Conservation (phyloP, 2,113 vertebrate genomes). For the Amazona guildingii region DNA sequence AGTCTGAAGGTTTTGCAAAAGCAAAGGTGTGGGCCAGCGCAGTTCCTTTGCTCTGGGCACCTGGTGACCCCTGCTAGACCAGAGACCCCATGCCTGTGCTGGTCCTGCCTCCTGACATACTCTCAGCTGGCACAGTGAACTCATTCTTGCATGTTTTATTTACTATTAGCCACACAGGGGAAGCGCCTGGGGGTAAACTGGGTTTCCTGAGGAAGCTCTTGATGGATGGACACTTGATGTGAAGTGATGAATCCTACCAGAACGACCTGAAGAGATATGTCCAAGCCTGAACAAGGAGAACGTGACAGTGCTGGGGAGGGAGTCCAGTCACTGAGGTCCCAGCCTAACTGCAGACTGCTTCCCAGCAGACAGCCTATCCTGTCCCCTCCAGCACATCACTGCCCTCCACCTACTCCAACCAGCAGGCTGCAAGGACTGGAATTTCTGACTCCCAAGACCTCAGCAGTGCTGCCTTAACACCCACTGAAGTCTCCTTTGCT, state of each 20-base stretch:
- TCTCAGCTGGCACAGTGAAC: neutral
- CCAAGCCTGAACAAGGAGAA: neutral
- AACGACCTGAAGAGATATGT: neutral
- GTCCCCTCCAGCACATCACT: neutral
- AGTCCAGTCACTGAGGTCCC: neutral
- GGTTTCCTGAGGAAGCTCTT: neutral
- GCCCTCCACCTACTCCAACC: rapidly evolving
- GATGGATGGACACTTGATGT: neutral
- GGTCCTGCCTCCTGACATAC: neutral
- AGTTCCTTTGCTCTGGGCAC: neutral
- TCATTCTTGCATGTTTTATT: neutral
- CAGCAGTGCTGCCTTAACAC: neutral
- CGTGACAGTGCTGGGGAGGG: neutral
- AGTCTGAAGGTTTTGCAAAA: neutral
- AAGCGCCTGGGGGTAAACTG: neutral
- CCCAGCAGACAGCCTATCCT: neutral
- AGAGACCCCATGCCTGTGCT: neutral
- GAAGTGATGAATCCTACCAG: neutral
- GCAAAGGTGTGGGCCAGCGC: neutral
- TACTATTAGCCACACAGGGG: rapidly evolving
- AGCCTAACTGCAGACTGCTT: neutral
- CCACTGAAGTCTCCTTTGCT: constrained; percentile 2
- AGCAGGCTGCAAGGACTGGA: neutral
- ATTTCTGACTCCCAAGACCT: constrained; percentile 1
- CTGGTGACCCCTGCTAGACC: too few species aligned